phyloP scores from a whole-genome alignment of 2,888 invertebrate genomes.

The Drosophila anomalata region DNA sequence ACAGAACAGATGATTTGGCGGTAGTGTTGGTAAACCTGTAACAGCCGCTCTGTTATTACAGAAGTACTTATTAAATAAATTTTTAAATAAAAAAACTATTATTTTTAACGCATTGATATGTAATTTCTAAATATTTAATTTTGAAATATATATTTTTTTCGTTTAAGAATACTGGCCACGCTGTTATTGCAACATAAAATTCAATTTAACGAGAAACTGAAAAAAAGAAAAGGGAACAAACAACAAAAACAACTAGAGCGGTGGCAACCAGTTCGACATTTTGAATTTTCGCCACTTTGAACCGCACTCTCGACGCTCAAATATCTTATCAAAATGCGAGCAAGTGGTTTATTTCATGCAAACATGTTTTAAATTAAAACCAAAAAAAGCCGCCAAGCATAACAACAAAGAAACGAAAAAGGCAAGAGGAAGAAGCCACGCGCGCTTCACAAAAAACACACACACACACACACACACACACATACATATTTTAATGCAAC shows the following conservation, averaged over 20 bases:
- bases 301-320: slow-evolving; percentile 14
- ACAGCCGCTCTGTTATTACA: background rate
- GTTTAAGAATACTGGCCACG: background rate
- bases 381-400: slow-evolving; percentile 7
- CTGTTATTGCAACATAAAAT: slow-evolving; percentile 5
- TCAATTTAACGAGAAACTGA: background rate
- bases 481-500: slow-evolving; percentile 18
- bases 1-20: background rate
- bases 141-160: too few species aligned
- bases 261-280: slow-evolving; percentile 25
- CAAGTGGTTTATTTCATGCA: slow-evolving; percentile 36
- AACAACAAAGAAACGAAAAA: slow-evolving; percentile 45
- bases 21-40: background rate
- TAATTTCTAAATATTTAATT: background rate
- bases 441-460: slow-evolving; percentile 14
- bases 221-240: slow-evolving; percentile 2
- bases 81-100: background rate
- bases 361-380: slow-evolving; percentile 33
- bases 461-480: slow-evolving; percentile 2
- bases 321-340: slow-evolving; percentile 50
- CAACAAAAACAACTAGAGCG: slow-evolving; percentile 19
- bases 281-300: slow-evolving; percentile 15
- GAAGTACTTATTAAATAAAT: background rate
- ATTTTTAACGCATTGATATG: background rate
- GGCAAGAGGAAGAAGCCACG: slow-evolving; percentile 28